These are phyloP conservation scores for Girardinus metallicus DNA, from an alignment of 2,797 vertebrate species.

Conservation along the genomic window DNA sequence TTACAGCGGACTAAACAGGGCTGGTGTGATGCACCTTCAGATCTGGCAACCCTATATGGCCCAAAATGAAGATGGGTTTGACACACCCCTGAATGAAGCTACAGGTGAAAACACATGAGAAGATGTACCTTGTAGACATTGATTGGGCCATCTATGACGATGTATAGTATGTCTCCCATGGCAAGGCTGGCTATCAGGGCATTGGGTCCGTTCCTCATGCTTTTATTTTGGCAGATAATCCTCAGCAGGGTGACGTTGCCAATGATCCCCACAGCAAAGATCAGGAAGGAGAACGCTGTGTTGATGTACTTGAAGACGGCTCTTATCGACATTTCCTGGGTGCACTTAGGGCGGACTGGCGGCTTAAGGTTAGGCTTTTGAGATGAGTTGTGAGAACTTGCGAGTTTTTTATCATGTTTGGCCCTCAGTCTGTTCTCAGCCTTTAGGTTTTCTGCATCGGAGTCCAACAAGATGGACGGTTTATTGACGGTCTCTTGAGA, in stretches of 20 bases:
- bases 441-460: not conserved
- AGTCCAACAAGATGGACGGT: not conserved
- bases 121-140: conserved; percentile 88
- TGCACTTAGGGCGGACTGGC: conserved; percentile 42
- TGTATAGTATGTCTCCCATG: conserved; percentile 94
- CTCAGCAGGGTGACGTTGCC: conserved; percentile 93
- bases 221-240: conserved; percentile 95
- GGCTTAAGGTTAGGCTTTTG: rapidly evolving
- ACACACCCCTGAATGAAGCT: not conserved
- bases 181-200: conserved; percentile 95
- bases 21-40: too few relatives aligned
- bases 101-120: not conserved
- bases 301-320: conserved; percentile 89
- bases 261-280: conserved; percentile 92
- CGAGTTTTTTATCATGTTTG: not conserved
- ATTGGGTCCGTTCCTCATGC: conserved; percentile 96
- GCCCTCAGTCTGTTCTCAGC: not conserved
- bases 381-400: conserved; percentile 34
- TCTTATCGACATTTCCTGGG: conserved; percentile 60
- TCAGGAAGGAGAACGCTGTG: conserved; percentile 87
- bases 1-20: too few relatives aligned
- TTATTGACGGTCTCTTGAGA: conserved; percentile 26
- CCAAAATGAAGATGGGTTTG: too few relatives aligned
- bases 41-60: too few relatives aligned
- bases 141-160: conserved; percentile 92